Base-by-base conservation (phyloP, 2,113 vertebrate genomes). In the Sterna hirundo region DNA sequence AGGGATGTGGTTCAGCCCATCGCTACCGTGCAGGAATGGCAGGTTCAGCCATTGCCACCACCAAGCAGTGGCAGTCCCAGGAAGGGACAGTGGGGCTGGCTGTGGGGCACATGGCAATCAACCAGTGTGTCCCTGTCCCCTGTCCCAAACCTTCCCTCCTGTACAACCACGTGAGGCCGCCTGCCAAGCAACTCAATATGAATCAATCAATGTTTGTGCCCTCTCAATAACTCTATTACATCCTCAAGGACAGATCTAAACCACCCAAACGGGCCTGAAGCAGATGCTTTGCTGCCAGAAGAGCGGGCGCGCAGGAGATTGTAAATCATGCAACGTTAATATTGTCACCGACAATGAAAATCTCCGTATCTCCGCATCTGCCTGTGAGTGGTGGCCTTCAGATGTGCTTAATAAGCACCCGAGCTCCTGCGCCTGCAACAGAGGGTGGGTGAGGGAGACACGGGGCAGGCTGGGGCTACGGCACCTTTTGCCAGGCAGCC, bases 321-420 rank as follows among this genome's bases (percentile, higher is more conserved):
- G 97, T 98, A 98, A 98, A 98, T 98, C 98, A 98, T 72, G 25
- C 55, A 86, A 84, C 83, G 93, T 96, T 96, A 97, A 96, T 94
- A 93, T 95, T 98, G 98, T 98, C 98, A 96, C 86, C 86, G 52
- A 72, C 88, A 90, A 97, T 97, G 97, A 97, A 94, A 95, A 93
- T 95, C 96, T 93, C 97, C 81, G 97, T 95, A 94, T 97, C 97
- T 97, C 96, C 62, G 83, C 89, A 96, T 97, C 98, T 98, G 97
- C 97, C 97, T 22, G 66, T 76, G 96, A 98, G 96, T 91, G 13
- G 90, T 72, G 96, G 98, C 96, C 97, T 96, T 97, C 93, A 87
- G 89, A 90, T 90, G 90, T 96, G 96, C 97, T 97, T 97, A 90
- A 97, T 88, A 93, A 96, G 96, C 95, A 90, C 88, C 91, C 26